A percentile compares a stretch with the other conserved stretches of the same genome.
phyloP scores from a whole-genome alignment of 2,113 vertebrate genomes.

The Balaeniceps rex region DNA sequence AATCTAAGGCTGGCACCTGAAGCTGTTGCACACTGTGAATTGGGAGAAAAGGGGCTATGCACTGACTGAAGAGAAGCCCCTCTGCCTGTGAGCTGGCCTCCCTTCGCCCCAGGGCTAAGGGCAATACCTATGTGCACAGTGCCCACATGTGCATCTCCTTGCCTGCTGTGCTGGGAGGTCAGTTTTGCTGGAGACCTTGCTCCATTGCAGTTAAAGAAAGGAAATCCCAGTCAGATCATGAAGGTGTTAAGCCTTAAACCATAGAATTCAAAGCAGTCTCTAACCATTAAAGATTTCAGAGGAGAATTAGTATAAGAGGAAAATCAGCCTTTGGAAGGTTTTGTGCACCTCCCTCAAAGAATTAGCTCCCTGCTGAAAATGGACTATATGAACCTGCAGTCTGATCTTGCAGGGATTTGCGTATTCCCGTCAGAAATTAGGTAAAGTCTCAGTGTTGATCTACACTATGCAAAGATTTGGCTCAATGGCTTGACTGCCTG shows the following conservation, averaged over 20 bases:
- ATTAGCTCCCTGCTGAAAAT: neutral
- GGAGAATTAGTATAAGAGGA: neutral
- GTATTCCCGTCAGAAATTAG: constrained; percentile 18
- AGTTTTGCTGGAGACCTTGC: neutral
- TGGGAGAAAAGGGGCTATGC: neutral
- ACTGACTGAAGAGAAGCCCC: neutral
- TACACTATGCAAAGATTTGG: neutral
- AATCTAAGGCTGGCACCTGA: neutral
- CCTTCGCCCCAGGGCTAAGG: neutral
- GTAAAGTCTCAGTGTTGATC: neutral
- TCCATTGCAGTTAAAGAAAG: neutral
- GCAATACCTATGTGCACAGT: neutral
- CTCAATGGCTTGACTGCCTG: constrained; percentile 6
- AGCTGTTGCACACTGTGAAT: neutral
- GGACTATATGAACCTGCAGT: neutral
- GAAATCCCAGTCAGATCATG: neutral
- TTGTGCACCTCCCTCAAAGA: neutral
- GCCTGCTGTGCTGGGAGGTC: neutral
- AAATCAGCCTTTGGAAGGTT: neutral
- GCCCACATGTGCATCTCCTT: neutral
- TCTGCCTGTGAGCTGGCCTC: neutral
- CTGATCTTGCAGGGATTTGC: neutral
- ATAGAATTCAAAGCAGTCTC: neutral
- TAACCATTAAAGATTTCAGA: neutral
- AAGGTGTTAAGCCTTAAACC: neutral